These are phyloP conservation scores for Atta cephalotes DNA, from an alignment of 1,140 invertebrate genomes.

Conservation along the genomic window DNA sequence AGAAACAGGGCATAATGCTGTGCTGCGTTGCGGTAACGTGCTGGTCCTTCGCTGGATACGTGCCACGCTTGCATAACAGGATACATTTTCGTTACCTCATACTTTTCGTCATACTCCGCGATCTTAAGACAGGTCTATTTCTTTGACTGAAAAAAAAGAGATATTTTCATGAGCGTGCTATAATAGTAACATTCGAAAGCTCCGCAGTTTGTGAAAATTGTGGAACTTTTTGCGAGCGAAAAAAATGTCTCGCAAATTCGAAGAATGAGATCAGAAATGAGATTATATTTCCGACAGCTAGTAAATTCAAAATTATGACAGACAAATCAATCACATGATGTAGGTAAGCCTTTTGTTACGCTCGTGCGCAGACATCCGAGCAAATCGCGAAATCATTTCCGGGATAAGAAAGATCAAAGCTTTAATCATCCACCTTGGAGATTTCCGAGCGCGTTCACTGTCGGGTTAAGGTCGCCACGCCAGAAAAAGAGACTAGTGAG, in stretches of 20 bases:
- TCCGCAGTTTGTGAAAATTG: background rate
- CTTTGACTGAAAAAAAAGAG: background rate
- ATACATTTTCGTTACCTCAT: constrained; percentile 50
- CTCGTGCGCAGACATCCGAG: constrained; percentile 4
- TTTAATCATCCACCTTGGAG: constrained; percentile 50
- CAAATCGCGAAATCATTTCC: constrained; percentile 45
- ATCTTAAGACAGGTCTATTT: constrained; percentile 28
- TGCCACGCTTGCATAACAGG: constrained; percentile 39
- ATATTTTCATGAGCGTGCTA: background rate
- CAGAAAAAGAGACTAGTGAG: background rate
- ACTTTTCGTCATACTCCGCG: background rate
- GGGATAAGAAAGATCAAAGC: constrained; percentile 52
- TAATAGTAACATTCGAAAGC: constrained; percentile 3
- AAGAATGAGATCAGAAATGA: background rate
- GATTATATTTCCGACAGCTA: constrained; percentile 2
- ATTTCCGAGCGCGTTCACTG: constrained; percentile 44
- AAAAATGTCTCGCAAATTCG: background rate
- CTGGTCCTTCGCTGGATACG: constrained; percentile 48
- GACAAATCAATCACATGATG: constrained; percentile 33
- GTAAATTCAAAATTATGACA: background rate
- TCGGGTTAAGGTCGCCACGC: constrained; percentile 46
- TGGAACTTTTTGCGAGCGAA: background rate
- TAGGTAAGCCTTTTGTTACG: constrained; percentile 37
- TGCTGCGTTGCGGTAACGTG: background rate
- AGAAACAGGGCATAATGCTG: constrained; percentile 29